phyloP scores from a whole-genome alignment of 2,797 vertebrate species.

The Urocyon cinereoargenteus region DNA sequence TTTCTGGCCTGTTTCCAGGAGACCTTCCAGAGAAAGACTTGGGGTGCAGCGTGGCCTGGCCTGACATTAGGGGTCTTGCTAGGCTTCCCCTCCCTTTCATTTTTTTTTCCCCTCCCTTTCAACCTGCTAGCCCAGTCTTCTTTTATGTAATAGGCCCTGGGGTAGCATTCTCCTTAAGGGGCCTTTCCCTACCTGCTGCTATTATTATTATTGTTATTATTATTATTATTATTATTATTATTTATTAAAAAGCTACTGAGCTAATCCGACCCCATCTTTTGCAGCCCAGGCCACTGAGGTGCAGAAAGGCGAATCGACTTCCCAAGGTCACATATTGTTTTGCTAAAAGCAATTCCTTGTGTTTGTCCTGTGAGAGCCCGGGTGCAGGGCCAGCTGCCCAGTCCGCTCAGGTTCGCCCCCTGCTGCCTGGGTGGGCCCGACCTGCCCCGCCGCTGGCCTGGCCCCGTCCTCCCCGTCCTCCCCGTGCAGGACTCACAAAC shows the following conservation, averaged over 20 bases:
- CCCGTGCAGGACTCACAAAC: no score
- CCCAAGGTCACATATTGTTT: constrained; percentile 66
- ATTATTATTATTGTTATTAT: no score
- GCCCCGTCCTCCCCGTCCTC: no score
- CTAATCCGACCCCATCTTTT: not conserved
- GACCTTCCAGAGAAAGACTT: not conserved
- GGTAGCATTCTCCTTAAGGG: not conserved
- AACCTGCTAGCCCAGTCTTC: not conserved
- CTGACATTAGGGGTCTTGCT: not conserved
- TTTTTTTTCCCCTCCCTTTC: not conserved
- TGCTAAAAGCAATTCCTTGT: constrained; percentile 53
- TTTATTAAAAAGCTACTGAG: constrained; percentile 2
- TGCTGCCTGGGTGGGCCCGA: not conserved
- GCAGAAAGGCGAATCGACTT: not conserved
- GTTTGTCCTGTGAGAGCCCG: constrained; percentile 35
- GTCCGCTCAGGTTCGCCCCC: not conserved
- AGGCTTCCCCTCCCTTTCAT: not conserved
- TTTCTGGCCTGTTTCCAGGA: not conserved
- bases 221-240: no score
- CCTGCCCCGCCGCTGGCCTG: no score
- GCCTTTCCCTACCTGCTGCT: not conserved
- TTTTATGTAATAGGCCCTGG: not conserved
- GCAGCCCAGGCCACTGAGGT: not conserved
- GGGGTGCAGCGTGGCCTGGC: not conserved
- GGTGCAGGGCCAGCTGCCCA: constrained; percentile 46